Evolutionary conservation across 2,888 invertebrate species (phyloP), one percentile per base, ranked within the genome.

Genomic region (Hofmannophila pseudospretella): DNA sequence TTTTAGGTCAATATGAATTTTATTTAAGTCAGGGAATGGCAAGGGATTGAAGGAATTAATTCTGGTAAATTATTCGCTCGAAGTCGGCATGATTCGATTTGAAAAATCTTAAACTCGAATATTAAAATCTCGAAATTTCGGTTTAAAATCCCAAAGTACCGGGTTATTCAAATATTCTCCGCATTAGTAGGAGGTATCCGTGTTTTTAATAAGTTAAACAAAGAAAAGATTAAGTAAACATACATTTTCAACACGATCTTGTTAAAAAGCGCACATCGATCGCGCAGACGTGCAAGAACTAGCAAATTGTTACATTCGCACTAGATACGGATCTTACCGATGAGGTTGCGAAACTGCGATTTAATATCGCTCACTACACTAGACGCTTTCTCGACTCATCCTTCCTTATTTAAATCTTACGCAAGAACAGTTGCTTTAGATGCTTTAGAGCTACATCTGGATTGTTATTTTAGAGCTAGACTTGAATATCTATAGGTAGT

Each of bases 331-430:
- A 49, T 48, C 43, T 36, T 19, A 36, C 19, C 35, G 39, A 43
- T 47, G 50, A 52, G 41, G 32, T 42, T 40, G 51, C 45, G 36
- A 40, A 41, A 39, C 37, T 38, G 37, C 37, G 37, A 34, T 41
- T 35, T 34, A 39, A 39, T 42, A 41, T 39, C 37, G 32, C 39
- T 42, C 38, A 26, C 34, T 23, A n/a, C n/a, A 10, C 12, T 23
- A 25, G 30, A n/a, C 16, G 38, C 47, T 44, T 42, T 45, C 42
- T 23, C 37, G 32, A 45, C 32, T 41, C 36, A 35, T 40, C 39
- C 34, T 43, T 39, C 35, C 28, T 36, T 41, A 39, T 41, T 39
- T 38, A 39, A 40, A 34, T 26, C 7, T 28, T 28, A 32, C 16
- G 7, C 27, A 32, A 26, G 14, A n/a, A 12, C 16, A n/a, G n/a